Evolutionary conservation across 2,797 vertebrate genomes (phyloP), one percentile per base, ranked within the genome.

Genomic region (Botia kubotai): DNA sequence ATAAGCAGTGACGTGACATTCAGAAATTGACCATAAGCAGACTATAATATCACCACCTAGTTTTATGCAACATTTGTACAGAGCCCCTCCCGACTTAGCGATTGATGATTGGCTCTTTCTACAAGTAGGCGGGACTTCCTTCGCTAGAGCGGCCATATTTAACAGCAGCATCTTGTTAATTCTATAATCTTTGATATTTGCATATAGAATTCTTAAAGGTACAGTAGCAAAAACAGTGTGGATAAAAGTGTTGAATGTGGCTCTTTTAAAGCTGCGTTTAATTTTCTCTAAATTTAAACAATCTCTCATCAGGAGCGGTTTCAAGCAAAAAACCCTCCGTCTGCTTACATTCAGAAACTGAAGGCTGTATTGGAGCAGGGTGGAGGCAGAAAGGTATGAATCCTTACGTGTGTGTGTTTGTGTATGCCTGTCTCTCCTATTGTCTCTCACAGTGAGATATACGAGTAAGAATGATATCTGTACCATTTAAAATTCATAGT

Each of bases 251-350:
- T 52, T 4, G 1, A 13, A n/a, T 53, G 16, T 53, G n/a, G 17
- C 53, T 6, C 48, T 16, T 17, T 53, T 6, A 53, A 53, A 53
- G n/a, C n/a, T n/a, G n/a, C 17, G 8, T 6, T n/a, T n/a, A 72
- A 23, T 55, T 39, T 55, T 21, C 14, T 4, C 29, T 63, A 21
- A 21, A 21, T 6, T 4, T 14, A 17, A n/a, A 6, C 14, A 46
- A 53, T 65, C 33, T 33, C 72, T 69, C 82, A 0, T 13, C 73
- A 99, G 97, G 97, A 97, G 82, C 94, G 96, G 16, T 98, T 99
- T 89, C 96, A 98, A 87, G 97, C 97, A 86, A 98, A 96, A 88
- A 98, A 96, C 86, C 97, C 97, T 0, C 97, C 97, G 0, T 94
- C 94, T 0, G 93, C 95, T 17, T 99, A 99, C 85, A 91, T 98